Conservation (phyloP, 2,113 vertebrate species). For the Panthera tigris region DNA sequence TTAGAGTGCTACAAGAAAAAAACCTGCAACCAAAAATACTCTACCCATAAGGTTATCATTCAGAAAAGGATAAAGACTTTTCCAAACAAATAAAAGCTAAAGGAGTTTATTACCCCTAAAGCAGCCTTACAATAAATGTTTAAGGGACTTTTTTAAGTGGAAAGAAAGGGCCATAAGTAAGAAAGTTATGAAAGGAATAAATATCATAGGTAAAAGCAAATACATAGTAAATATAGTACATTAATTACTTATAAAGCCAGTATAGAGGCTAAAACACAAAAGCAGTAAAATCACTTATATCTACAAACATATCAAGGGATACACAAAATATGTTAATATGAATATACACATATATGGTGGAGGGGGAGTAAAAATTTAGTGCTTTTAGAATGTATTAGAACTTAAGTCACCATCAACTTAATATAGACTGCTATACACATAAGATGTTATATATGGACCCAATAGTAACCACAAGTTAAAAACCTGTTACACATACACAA, state of each 20-base stretch:
- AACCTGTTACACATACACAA: not conserved
- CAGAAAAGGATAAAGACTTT: not conserved
- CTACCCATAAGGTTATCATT: not conserved
- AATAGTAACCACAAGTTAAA: not conserved
- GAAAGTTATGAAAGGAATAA: not conserved
- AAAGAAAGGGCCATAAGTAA: not conserved
- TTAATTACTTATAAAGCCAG: not conserved
- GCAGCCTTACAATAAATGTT: not conserved
- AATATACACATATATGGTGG: not conserved
- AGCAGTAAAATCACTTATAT: not conserved
- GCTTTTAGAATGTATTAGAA: not conserved
- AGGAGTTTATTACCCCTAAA: not conserved
- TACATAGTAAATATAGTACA: not conserved
- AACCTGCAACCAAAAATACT: not conserved
- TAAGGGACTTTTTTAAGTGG: not conserved
- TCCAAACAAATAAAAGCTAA: not conserved
- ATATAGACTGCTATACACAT: not conserved
- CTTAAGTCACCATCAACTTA: not conserved
- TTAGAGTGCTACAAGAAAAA: not conserved
- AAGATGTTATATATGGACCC: not conserved
- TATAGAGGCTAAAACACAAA: not conserved
- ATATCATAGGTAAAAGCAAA: not conserved
- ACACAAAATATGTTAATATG: not conserved
- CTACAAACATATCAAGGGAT: not conserved
- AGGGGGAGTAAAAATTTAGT: not conserved